Base-by-base conservation (phyloP, 2,888 invertebrate genomes). In the Drosophila hamatofila region DNA sequence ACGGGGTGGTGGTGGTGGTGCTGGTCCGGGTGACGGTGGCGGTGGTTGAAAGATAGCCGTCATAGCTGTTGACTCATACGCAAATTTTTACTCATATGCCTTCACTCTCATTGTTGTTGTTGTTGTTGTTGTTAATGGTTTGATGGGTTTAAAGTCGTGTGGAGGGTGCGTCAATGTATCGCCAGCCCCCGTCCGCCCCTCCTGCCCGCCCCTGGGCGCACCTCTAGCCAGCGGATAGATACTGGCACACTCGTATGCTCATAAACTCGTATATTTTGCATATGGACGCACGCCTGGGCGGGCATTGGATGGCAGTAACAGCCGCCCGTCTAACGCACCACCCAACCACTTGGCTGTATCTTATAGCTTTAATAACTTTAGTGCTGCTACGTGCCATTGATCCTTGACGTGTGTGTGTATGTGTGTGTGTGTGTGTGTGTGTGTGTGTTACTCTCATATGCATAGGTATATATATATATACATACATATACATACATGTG, bases 361-460 rank as follows among this genome's bases (percentile, higher is more conserved):
- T 84, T 84, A 84, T 82, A 68, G 72, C 88, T 87, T 84, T 84
- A 87, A 87, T 87, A 84, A 82, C 85, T 84, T 84, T 84, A 87
- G 85, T 84, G 85, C 88, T 76, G 88, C 62, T 87, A 84, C 84
- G 84, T 84, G 84, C 84, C 88, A 84, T 84, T 84, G 84, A 87
- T 84, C 85, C 85, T 82, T 84, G 76, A 82, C 74, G 81, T 73
- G 72, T 67, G 61, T 37, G 44, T 23, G 54, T 41, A 59, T 37
- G 44, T 23, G 54, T 41, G 37, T 62, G 80, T 73, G 72, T 67
- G 61, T 42, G 44, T 18, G 54, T 41, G 21, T 44, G 49, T 70
- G 54, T 54, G 37, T 64, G 55, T 42, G 27, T 44, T 52, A 42
- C 75, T 64, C 65, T 55, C 57, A 60, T 66, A 76, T 59, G 54